Conservation (phyloP, 2,888 invertebrate species). For the Cancer borealis region DNA sequence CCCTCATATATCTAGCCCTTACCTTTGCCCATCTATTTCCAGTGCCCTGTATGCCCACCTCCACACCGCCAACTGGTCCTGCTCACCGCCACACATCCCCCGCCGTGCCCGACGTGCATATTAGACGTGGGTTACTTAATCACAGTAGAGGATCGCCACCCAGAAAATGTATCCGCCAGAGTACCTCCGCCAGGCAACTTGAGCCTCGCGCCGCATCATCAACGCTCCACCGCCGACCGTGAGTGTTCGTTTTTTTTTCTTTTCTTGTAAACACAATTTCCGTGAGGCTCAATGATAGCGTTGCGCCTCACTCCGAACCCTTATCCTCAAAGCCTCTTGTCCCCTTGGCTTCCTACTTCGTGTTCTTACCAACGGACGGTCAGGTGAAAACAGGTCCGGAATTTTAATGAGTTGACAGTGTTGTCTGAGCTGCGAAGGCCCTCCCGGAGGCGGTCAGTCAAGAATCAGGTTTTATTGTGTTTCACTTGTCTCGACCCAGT, state of each 20-base stretch:
- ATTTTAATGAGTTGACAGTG: conserved; percentile 38
- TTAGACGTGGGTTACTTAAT: conserved; percentile 35
- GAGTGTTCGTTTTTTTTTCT: conserved; percentile 22
- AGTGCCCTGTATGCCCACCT: background rate
- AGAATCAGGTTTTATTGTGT: conserved; percentile 25
- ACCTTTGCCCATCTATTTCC: conserved; percentile 3
- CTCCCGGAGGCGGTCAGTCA: conserved; percentile 30
- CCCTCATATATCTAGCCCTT: background rate
- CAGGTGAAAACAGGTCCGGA: conserved; percentile 38
- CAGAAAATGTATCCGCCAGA: background rate
- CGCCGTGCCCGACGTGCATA: background rate
- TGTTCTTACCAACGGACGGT: background rate
- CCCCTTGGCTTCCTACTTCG: conserved; percentile 29
- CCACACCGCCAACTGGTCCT: background rate
- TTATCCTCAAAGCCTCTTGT: background rate
- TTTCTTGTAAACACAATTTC: background rate
- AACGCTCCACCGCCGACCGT: background rate
- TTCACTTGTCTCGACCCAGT: background rate
- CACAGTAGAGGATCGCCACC: background rate
- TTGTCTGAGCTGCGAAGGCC: conserved; percentile 20
- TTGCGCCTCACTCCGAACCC: background rate
- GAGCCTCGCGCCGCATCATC: conserved; percentile 15
- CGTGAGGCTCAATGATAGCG: background rate
- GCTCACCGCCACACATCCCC: background rate
- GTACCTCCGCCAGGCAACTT: background rate